A percentile compares a stretch with the other conserved stretches of the same genome.
Evolutionary conservation across 2,797 vertebrate genomes (phyloP).

Genomic region (Oreortyx pictus): DNA sequence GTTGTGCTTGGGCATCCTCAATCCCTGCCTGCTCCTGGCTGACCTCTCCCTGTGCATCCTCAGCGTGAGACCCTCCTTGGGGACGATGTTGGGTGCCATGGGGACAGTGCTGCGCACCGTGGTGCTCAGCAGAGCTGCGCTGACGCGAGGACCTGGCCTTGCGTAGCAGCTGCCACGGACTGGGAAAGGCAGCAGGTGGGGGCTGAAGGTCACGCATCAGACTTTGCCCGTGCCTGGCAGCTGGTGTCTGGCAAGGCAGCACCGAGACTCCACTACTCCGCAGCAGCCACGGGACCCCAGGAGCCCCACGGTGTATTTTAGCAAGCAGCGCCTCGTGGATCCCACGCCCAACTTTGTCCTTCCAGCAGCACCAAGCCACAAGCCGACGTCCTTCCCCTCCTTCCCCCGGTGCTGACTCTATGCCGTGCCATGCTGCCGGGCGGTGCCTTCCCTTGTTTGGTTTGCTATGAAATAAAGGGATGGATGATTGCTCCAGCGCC

Average conservation of each 20-base stretch:
- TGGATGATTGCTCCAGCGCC: neutral
- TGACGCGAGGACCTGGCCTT: neutral
- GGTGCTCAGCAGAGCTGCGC: no score
- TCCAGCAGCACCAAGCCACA: neutral
- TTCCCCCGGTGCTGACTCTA: neutral
- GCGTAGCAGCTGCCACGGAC: fast-evolving
- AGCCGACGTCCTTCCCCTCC: no score
- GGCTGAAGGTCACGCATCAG: neutral
- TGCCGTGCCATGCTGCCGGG: fast-evolving
- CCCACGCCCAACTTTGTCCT: neutral
- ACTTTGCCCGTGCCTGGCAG: constrained; percentile 2
- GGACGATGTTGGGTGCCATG: neutral
- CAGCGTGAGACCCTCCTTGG: neutral
- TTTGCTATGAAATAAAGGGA: neutral
- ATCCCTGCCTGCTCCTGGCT: neutral
- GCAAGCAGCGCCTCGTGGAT: neutral
- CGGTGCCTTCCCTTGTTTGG: neutral
- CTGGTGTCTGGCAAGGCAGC: neutral
- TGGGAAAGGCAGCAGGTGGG: neutral
- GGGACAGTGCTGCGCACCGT: fast-evolving
- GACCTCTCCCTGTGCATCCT: neutral
- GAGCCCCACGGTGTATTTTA: neutral
- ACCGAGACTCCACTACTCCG: fast-evolving
- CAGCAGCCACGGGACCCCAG: fast-evolving
- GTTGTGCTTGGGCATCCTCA: neutral